Percentiles rank a stretch among this genome's conserved stretches.
phyloP scores from a whole-genome alignment of 2,797 vertebrate genomes.

The Pseudochromis fuscus region DNA sequence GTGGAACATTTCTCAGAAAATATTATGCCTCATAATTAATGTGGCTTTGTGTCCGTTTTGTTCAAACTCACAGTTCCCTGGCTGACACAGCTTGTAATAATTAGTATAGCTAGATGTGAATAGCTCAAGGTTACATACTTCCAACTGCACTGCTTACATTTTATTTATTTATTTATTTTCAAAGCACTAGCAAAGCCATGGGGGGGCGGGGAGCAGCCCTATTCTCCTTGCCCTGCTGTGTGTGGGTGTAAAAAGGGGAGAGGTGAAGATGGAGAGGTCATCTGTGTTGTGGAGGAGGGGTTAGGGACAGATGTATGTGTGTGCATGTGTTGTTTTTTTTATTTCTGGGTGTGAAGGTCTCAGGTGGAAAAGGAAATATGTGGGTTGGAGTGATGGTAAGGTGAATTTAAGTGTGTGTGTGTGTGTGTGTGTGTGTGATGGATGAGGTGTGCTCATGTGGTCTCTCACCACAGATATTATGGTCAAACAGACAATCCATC shows the following conservation, averaged over 20 bases:
- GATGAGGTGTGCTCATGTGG: slow-evolving; percentile 80
- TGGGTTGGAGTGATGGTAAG: slow-evolving; percentile 63
- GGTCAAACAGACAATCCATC: slow-evolving; percentile 81
- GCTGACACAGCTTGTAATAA: slow-evolving; percentile 27
- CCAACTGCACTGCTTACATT: slow-evolving; percentile 30
- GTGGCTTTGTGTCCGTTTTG: slow-evolving; percentile 28
- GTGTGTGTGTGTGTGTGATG: slow-evolving; percentile 68
- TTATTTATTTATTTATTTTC: too few relatives aligned
- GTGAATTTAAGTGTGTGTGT: slow-evolving; percentile 43
- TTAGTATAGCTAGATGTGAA: slow-evolving; percentile 49
- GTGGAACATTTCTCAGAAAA: slow-evolving; percentile 10
- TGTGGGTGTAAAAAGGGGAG: slow-evolving; percentile 71
- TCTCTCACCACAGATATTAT: slow-evolving; percentile 78
- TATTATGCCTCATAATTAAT: background rate
- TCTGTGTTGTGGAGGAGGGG: slow-evolving; percentile 71
- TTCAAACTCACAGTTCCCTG: slow-evolving; percentile 18
- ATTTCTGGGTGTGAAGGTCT: slow-evolving; percentile 67
- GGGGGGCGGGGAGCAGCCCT: slow-evolving; percentile 28
- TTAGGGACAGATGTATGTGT: slow-evolving; percentile 65
- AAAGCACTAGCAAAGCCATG: slow-evolving; percentile 45
- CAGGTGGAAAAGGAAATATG: slow-evolving; percentile 78
- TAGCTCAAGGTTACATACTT: slow-evolving; percentile 65
- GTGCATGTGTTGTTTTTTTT: slow-evolving; percentile 14
- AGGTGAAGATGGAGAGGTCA: slow-evolving; percentile 75
- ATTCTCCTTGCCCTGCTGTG: slow-evolving; percentile 65